Conservation (phyloP, 2,888 invertebrate species). For the Lepidonotus clava region DNA sequence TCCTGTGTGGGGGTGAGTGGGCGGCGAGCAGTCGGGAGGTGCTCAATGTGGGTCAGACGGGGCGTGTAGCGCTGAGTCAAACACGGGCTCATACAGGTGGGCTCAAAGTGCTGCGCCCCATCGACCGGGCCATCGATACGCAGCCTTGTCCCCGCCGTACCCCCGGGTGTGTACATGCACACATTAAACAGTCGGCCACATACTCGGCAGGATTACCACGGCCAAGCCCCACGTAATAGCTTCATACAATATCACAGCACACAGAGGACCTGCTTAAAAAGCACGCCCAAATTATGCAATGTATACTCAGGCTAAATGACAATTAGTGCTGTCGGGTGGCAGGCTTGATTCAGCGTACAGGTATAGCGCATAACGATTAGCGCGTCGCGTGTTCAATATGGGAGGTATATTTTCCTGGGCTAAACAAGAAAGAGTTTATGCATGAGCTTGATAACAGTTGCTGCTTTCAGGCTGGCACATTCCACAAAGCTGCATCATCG, state of each 20-base stretch:
- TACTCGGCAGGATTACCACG: not conserved
- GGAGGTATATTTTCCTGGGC: conserved; percentile 21
- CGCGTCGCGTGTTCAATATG: not conserved
- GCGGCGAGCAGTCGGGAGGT: not conserved
- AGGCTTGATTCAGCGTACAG: not conserved
- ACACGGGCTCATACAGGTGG: not conserved
- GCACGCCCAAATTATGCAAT: conserved; percentile 39
- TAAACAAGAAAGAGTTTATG: not conserved
- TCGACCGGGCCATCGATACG: not conserved
- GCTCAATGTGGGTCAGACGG: not conserved
- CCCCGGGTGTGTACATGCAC: not conserved
- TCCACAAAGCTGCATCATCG: conserved; percentile 19
- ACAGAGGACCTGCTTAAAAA: not conserved
- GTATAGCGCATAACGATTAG: not conserved
- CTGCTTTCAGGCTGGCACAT: not conserved
- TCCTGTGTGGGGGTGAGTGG: too few species aligned
- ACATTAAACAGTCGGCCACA: not conserved
- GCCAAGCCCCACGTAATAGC: not conserved
- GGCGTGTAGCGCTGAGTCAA: not conserved
- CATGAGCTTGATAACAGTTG: not conserved
- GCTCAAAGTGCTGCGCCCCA: not conserved
- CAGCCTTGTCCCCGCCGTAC: not conserved
- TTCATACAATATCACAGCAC: not conserved
- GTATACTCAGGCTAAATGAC: conserved; percentile 7
- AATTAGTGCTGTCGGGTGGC: not conserved